phyloP scores from a whole-genome alignment of 1,140 invertebrate genomes.

The Leptinotarsa undecemlineata region DNA sequence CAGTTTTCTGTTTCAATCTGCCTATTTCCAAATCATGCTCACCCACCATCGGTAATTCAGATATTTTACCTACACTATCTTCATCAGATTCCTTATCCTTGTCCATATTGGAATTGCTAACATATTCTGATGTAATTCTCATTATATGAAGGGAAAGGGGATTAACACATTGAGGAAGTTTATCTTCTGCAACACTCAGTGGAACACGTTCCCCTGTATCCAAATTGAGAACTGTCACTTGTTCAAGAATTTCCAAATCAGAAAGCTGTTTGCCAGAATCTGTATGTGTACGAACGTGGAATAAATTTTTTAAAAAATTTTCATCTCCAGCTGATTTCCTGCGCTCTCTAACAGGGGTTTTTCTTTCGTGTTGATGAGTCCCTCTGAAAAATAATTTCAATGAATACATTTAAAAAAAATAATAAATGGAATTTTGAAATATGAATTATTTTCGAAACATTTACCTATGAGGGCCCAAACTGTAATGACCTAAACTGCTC shows the following conservation, averaged over 20 bases:
- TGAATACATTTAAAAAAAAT: too few relatives aligned
- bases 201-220: conserved; percentile 91
- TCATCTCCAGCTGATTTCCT: conserved; percentile 75
- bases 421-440: too few relatives aligned
- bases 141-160: conserved; percentile 94
- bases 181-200: conserved; percentile 86
- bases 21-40: conserved; percentile 41
- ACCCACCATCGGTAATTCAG: conserved; percentile 62
- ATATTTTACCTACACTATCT: conserved; percentile 79
- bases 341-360: conserved; percentile 63
- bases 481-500: conserved; percentile 65
- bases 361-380: conserved; percentile 40
- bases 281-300: conserved; percentile 79
- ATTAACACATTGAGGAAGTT: conserved; percentile 87
- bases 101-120: conserved; percentile 74
- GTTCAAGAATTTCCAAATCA: conserved; percentile 89
- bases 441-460: neutral
- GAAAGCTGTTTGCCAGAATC: conserved; percentile 83
- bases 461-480: conserved; percentile 61
- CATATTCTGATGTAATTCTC: conserved; percentile 87
- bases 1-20: conserved; percentile 58
- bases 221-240: conserved; percentile 85
- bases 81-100: conserved; percentile 82
- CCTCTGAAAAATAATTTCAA: conserved; percentile 30
- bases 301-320: conserved; percentile 68